Conservation (phyloP, 2,113 vertebrate genomes). For the Hippocampus abdominalis region DNA sequence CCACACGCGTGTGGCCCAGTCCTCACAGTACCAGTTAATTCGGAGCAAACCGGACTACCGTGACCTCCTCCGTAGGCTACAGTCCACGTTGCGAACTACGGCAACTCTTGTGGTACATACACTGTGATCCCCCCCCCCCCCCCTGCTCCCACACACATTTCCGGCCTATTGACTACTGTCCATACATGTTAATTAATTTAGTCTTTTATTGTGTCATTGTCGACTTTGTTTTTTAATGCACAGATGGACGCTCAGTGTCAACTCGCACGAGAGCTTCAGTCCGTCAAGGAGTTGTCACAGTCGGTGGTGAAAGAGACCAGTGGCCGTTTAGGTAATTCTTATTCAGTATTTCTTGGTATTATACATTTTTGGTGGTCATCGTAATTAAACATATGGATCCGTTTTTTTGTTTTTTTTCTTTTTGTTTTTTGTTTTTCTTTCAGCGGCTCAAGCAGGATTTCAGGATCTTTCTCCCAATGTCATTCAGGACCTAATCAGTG, state of each 20-base stretch:
- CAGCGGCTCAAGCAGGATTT: constrained; percentile 65
- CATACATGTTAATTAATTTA: background rate
- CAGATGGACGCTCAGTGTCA: constrained; percentile 73
- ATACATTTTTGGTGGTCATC: background rate
- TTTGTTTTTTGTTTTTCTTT: constrained; percentile 13
- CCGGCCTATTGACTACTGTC: background rate
- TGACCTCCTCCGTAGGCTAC: constrained; percentile 57
- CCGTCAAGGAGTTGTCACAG: constrained; percentile 64
- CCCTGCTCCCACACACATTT: background rate
- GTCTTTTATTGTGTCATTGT: background rate
- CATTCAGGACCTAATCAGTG: constrained; percentile 55
- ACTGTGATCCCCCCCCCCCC: background rate
- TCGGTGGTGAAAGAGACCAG: constrained; percentile 70
- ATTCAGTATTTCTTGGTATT: background rate
- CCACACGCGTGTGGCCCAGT: constrained; percentile 48
- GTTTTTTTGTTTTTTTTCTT: constrained; percentile 11
- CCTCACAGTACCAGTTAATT: constrained; percentile 70
- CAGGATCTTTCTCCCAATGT: constrained; percentile 58
- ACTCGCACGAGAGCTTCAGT: constrained; percentile 61
- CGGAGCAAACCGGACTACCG: constrained; percentile 71
- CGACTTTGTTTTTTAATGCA: constrained; percentile 4
- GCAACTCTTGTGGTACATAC: constrained; percentile 61
- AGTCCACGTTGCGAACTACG: constrained; percentile 57
- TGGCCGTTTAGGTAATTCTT: constrained; percentile 62
- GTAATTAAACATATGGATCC: background rate